Evolutionary conservation across 2,797 vertebrate species (phyloP), one percentile per base, ranked within the genome.

Genomic region (Gadopsis marmoratus): DNA sequence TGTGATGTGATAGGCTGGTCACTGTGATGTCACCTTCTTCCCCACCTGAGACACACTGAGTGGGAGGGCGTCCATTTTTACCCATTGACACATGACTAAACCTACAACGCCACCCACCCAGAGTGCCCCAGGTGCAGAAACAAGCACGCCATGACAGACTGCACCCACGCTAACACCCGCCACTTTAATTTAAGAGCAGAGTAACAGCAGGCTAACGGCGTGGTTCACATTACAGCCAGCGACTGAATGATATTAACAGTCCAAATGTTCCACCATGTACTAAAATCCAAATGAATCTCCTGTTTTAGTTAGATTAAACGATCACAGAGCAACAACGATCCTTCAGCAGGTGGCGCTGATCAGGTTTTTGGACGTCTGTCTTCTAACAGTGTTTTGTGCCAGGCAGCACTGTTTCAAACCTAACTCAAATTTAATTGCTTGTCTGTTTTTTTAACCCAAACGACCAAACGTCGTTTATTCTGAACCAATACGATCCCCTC

Each of bases 1-100:
- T 85, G 81, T 88, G 85, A 82, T 89, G 76, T 94, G 89, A 91
- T 90, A 92, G 87, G 82, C 80, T 79, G 70, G 54, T 86, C 80
- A 58, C 76, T 85, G 75, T 90, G 87, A 90, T 86, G 79, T 90
- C 83, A 37, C 59, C 56, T 68, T 76, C 68, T 77, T 86, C 9
- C 23, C 76, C 59, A 21, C 80, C 82, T 56, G 79, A 62, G 86
- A 63, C 50, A 51, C 78, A 7, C 68, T 67, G 83, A 62, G 79
- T 26, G 83, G 84, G 76, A 35, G 47, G 73, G 33, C 56, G 5
- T 71, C 31, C 5, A 2, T 11, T 23, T 68, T 39, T 11, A 26
- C 8, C 33, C 41, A 54, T 35, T 76, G 53, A 26, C 10, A 16
- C 35, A 19, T 14, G 6, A n/a, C 37, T 21, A 61, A 79, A 71